phyloP scores from a whole-genome alignment of 2,888 invertebrate genomes.

The Allophyes oxyacanthae region DNA sequence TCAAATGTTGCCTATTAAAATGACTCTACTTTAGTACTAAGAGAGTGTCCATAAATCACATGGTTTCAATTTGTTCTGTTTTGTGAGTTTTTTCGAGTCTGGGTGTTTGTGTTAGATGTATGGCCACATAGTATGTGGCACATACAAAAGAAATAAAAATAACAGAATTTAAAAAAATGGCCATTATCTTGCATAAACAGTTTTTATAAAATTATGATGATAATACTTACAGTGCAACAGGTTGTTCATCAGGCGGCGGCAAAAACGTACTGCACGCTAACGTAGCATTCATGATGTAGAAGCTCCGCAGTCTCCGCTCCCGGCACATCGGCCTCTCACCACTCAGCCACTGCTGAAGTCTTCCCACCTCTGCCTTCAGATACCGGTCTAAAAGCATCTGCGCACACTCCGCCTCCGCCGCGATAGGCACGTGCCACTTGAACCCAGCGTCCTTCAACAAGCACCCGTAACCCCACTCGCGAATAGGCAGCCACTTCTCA shows the following conservation, averaged over 20 bases:
- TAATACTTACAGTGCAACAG: conserved; percentile 87
- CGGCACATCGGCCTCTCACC: conserved; percentile 88
- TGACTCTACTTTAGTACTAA: no score
- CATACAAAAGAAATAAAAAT: no score
- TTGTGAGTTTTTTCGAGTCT: no score
- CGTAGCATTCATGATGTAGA: conserved; percentile 91
- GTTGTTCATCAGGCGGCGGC: conserved; percentile 92
- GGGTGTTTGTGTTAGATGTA: no score
- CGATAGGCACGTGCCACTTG: conserved; percentile 94
- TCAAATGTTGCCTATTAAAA: no score
- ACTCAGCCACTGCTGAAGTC: conserved; percentile 88
- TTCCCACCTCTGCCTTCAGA: conserved; percentile 90
- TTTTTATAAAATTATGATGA: no score
- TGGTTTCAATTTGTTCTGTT: no score
- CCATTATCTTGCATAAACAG: no score
- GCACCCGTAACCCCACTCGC: conserved; percentile 94
- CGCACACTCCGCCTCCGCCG: conserved; percentile 91
- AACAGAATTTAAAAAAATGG: no score
- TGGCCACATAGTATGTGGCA: no score
- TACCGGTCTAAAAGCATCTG: conserved; percentile 91
- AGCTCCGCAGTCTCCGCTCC: conserved; percentile 91
- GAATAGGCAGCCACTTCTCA: conserved; percentile 92
- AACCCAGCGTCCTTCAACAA: conserved; percentile 91
- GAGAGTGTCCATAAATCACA: no score
- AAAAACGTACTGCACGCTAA: conserved; percentile 91